Evolutionary conservation across 2,113 vertebrate genomes (phyloP).

Genomic region (Rhinolophus sinicus): DNA sequence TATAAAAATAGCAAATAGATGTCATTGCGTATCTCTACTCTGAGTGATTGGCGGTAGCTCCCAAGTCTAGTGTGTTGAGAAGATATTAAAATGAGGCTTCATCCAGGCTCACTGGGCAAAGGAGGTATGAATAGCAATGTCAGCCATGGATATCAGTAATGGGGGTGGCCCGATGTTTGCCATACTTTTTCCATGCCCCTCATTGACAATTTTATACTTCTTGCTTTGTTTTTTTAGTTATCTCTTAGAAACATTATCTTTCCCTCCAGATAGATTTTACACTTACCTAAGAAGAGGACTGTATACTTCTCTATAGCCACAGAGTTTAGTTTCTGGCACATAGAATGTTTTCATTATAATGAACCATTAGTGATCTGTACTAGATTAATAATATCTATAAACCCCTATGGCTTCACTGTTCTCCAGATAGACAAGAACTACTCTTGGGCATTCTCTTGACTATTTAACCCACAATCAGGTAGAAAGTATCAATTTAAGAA

Average conservation of each 20-base stretch:
- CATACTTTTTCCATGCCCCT: not conserved
- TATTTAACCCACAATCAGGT: not conserved
- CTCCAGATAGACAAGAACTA: not conserved
- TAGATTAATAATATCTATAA: not conserved
- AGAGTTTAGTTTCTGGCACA: not conserved
- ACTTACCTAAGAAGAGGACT: not conserved
- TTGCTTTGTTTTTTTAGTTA: not conserved
- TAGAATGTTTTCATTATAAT: not conserved
- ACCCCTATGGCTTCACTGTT: not conserved
- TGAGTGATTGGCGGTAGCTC: not conserved
- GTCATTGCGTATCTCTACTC: not conserved
- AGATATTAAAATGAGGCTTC: not conserved
- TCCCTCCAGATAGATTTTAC: not conserved
- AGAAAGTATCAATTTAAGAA: not conserved
- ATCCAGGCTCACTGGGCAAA: not conserved
- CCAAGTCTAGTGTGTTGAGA: not conserved
- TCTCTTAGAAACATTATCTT: not conserved
- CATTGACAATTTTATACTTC: not conserved
- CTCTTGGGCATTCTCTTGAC: not conserved
- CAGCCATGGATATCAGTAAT: not conserved
- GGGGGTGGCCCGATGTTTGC: not conserved
- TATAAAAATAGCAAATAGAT: not conserved
- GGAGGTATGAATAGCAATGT: not conserved
- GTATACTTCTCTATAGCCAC: not conserved
- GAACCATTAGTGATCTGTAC: not conserved